A percentile compares a stretch with the other conserved stretches of the same genome.
These are phyloP conservation scores for Acleris literana DNA, from an alignment of 2,888 invertebrate genomes.

Conservation along the genomic window DNA sequence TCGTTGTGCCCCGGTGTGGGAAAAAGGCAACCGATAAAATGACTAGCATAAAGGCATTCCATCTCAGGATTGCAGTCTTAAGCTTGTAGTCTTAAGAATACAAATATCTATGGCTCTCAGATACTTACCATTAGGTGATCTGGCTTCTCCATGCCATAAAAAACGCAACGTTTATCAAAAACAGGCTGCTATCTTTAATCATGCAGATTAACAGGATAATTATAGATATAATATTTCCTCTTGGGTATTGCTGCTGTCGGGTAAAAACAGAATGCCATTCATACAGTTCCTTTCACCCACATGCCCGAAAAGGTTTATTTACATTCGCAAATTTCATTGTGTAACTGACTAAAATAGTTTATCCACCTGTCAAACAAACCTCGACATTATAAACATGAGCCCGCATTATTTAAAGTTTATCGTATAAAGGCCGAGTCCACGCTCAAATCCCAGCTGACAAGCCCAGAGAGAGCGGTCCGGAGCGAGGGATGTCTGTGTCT, in stretches of 20 bases:
- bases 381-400: constrained; percentile 35
- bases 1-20: no score
- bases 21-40: no score
- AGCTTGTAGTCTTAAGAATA: no score
- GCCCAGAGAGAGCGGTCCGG: constrained; percentile 28
- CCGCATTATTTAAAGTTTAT: constrained; percentile 38
- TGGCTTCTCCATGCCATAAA: no score
- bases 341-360: constrained; percentile 35
- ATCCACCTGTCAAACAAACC: constrained; percentile 37
- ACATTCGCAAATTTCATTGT: constrained; percentile 28
- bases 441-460: constrained; percentile 31
- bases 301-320: constrained; percentile 27
- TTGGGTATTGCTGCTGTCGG: neutral
- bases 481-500: constrained; percentile 28
- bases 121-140: no score
- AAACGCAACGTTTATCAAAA: no score
- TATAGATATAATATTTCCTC: no score
- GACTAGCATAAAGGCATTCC: no score
- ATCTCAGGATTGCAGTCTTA: no score
- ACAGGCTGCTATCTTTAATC: no score
- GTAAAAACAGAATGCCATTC: constrained; percentile 10
- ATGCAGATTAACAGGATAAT: no score
- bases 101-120: no score
- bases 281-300: constrained; percentile 14
- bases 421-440: constrained; percentile 33